phyloP scores from a whole-genome alignment of 2,888 invertebrate genomes.

The Chrysopilus asiliformis region DNA sequence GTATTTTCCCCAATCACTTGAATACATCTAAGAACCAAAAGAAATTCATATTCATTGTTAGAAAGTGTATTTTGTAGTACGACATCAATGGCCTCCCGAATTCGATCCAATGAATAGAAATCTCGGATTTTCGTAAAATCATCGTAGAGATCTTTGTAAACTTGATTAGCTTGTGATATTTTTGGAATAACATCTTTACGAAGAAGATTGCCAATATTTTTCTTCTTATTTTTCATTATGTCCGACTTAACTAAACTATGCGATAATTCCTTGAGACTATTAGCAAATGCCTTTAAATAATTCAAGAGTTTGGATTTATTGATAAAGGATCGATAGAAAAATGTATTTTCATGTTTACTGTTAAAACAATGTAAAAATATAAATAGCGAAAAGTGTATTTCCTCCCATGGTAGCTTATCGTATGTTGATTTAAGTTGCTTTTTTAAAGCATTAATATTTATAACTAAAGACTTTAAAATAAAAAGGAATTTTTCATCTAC shows the following conservation, averaged over 20 bases:
- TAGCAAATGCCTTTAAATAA: conserved; percentile 6
- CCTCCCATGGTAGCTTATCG: conserved; percentile 20
- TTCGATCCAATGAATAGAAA: conserved; percentile 16
- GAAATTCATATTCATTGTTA: too few species aligned
- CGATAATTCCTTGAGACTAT: conserved; percentile 2
- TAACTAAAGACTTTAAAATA: too few species aligned
- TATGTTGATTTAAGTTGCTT: conserved; percentile 17
- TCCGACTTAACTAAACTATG: background rate
- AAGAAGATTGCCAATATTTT: conserved; percentile 1
- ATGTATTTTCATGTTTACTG: conserved; percentile 13
- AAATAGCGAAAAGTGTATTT: conserved; percentile 20
- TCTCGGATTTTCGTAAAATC: conserved; percentile 17
- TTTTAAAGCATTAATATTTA: conserved; percentile 18
- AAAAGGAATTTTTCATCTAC: too few species aligned
- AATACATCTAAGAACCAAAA: background rate
- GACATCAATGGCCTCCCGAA: conserved; percentile 12
- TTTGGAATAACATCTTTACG: background rate
- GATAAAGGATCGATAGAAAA: conserved; percentile 10
- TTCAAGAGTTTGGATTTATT: conserved; percentile 2
- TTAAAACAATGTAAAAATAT: conserved; percentile 15
- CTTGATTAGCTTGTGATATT: conserved; percentile 1
- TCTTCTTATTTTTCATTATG: too few species aligned
- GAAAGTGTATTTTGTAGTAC: too few species aligned
- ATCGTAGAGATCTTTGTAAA: conserved; percentile 16
- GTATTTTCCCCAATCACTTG: background rate